Evolutionary conservation across 2,797 vertebrate species (phyloP), one percentile per base, ranked within the genome.

Genomic region (Cyprinella venusta): DNA sequence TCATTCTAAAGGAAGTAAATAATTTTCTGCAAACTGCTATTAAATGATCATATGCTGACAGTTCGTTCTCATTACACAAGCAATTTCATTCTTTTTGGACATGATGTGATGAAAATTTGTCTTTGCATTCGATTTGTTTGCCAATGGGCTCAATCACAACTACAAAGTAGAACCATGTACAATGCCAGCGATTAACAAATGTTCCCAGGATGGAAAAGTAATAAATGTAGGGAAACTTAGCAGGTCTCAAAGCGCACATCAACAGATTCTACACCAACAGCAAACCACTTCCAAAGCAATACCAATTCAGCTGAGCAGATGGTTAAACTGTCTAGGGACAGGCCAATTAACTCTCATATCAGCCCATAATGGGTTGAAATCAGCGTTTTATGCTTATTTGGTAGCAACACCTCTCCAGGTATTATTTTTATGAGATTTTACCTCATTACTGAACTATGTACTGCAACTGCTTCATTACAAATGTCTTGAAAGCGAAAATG

Each of bases 181-280:
- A 67, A 76, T 52, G n/a, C 42, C 30, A 26, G 74, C 6, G n/a
- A 38, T n/a, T 83, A 76, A 85, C 80, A 81, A 79, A 85, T 78
- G 72, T 83, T 79, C 86, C 68, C 42, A 77, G 71, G 54, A 80
- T 33, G 85, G 83, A 88, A 86, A 83, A 80, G 68, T 26, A 84
- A 69, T 82, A 85, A 85, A 40, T 76, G 74, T 50, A 26, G 56
- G 52, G 19, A 72, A 81, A 78, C 42, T 19, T 18, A 79, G 72
- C 70, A 64, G 59, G 63, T 79, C 83, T 81, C 40, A 76, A 63
- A 85, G 30, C 5, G 24, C 65, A 78, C 33, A 79, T 76, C 61
- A 80, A 76, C 67, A 75, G 74, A 82, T 79, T 86, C 81, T 61
- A 83, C 36, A 59, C 16, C 45, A 86, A 76, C 56, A 79, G 79